Evolutionary conservation across 1,140 invertebrate genomes (phyloP), one percentile per base, ranked within the genome.

Genomic region (Oncopeltus fasciatus): DNA sequence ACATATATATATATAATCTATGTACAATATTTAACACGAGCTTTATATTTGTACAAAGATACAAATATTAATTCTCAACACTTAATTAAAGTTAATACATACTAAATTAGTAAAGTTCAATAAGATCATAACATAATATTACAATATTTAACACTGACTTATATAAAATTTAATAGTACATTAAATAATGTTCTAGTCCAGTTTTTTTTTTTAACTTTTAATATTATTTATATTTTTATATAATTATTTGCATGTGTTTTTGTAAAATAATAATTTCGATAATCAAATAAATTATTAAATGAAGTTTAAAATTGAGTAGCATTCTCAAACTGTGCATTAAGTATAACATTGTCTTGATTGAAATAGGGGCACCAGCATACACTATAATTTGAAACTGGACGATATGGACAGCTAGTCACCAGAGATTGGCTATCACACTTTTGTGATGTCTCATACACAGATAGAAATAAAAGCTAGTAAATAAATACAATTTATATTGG

Each of bases 61-160:
- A 46, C 38, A 47, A 60, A 60, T 14, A 60, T 31, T 60, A 47
- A 51, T 24, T 43, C 12, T 24, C 26, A 29, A 59, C 26, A 47
- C 26, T 26, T 24, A 59, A 59, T 31, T 49, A 47, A 60, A 60
- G 59, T 60, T 60, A 60, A 44, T 60, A 60, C 59, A 51, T 60
- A 60, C 59, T 60, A 60, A 60, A 60, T 60, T 60, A 60, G 59
- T 60, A 49, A 60, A 47, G 46, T 28, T 49, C 44, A 29, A 27
- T 47, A 59, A 60, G 59, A 49, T 60, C 46, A 51, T 57, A 57
- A 57, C 56, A 51, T 60, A 60, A 60, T 31, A 60, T 60, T 49
- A 60, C 33, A 20, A 49, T 60, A 18, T 60, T 46, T 60, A 60
- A 60, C 59, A 60, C 38, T 60, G 59, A 60, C 59, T 49, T 47